phyloP scores from a whole-genome alignment of 2,113 vertebrate species.

The Lasiurus cinereus region DNA sequence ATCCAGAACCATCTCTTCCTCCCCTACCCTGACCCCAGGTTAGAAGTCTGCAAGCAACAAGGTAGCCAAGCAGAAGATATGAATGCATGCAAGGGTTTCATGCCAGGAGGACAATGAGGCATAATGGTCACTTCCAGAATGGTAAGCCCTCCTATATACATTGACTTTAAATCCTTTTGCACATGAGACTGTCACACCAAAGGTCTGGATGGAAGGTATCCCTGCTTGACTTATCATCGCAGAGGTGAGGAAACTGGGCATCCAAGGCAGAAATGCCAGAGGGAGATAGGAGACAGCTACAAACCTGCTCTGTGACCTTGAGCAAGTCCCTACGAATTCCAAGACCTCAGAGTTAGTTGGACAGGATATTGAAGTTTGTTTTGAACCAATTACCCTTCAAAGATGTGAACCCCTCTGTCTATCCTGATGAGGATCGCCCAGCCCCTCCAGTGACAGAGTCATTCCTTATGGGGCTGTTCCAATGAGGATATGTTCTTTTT shows the following conservation, averaged over 20 bases:
- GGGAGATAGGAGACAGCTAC: background rate
- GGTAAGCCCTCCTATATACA: rapidly evolving
- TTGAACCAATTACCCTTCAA: background rate
- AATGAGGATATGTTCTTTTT: background rate
- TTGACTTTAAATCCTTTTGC: background rate
- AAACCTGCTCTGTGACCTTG: background rate
- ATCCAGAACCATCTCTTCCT: background rate
- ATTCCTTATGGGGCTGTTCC: background rate
- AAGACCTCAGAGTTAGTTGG: background rate
- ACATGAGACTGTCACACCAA: background rate
- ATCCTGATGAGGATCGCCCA: background rate
- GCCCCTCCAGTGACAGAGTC: background rate
- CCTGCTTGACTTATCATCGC: background rate
- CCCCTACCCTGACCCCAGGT: background rate
- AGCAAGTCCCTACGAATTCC: background rate
- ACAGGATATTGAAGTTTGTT: background rate
- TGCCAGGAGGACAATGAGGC: background rate
- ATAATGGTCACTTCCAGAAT: background rate
- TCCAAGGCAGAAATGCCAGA: background rate
- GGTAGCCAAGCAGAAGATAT: background rate
- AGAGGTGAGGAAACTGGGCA: background rate
- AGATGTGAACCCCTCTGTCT: background rate
- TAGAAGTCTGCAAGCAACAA: background rate
- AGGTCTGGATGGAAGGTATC: background rate
- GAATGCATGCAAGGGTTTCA: background rate